Percentiles rank a stretch among this genome's conserved stretches.
These are phyloP conservation scores for Anser brachyrhynchus DNA, from an alignment of 2,113 vertebrate species.

Conservation along the genomic window DNA sequence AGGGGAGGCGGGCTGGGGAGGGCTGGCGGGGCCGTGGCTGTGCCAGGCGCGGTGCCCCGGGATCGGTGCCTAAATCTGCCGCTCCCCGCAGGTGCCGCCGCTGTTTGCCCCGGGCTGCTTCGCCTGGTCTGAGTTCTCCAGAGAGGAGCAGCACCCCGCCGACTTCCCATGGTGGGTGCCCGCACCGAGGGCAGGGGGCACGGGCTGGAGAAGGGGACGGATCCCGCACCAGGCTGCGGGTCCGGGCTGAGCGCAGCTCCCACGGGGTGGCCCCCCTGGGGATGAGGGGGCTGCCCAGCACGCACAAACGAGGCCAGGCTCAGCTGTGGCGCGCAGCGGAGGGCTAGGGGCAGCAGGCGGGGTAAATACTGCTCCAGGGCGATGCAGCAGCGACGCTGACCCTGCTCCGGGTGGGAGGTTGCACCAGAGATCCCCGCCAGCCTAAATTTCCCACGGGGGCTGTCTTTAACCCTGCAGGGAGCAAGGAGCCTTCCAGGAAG, in stretches of 20 bases:
- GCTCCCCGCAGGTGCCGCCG: accelerated
- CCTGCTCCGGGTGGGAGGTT: background rate
- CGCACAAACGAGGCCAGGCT: accelerated
- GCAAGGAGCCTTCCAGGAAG: accelerated
- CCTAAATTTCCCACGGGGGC: background rate
- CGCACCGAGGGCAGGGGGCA: accelerated
- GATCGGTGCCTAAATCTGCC: background rate
- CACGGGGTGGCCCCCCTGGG: background rate
- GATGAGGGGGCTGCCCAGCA: accelerated
- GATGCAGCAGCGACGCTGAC: accelerated
- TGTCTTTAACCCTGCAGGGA: background rate
- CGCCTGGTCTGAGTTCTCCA: accelerated
- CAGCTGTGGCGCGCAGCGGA: background rate
- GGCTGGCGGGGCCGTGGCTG: background rate
- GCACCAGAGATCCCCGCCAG: accelerated
- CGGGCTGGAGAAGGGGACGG: background rate
- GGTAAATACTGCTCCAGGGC: background rate
- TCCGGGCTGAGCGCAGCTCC: background rate
- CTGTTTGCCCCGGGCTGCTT: accelerated
- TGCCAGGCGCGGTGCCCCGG: accelerated
- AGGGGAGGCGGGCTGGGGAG: background rate
- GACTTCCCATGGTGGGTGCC: background rate
- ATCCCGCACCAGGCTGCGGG: background rate
- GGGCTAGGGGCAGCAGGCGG: background rate
- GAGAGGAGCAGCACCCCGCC: accelerated